These are phyloP conservation scores for Alauda arvensis DNA, from an alignment of 2,797 vertebrate genomes.

Conservation along the genomic window DNA sequence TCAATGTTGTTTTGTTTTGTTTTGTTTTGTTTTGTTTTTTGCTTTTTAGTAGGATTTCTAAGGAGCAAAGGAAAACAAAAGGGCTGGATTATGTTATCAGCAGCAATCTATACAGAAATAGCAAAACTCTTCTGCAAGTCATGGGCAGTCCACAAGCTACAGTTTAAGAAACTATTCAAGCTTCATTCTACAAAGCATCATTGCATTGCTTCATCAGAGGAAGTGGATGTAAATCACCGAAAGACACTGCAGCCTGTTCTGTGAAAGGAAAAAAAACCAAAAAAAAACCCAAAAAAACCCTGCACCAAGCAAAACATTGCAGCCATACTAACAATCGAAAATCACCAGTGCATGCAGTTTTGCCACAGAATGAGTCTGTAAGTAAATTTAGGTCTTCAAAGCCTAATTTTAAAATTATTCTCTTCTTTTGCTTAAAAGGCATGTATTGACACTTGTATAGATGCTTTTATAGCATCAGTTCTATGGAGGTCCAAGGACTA, in stretches of 20 bases:
- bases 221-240: neutral
- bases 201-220: neutral
- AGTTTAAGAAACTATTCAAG: neutral
- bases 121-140: neutral
- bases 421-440: neutral
- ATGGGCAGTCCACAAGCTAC: neutral
- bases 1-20: neutral
- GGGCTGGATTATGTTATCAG: neutral
- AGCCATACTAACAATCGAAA: neutral
- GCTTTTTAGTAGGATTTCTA: neutral
- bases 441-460: neutral
- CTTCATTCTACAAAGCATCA: neutral
- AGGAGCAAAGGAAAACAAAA: neutral
- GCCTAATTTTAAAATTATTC: neutral
- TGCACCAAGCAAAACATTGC: neutral
- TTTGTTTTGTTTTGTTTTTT: neutral
- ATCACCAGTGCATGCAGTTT: neutral
- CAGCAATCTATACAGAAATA: neutral
- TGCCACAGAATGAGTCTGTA: neutral
- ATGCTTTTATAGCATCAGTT: neutral
- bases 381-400: neutral
- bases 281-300: accelerated
- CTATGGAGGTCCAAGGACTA: neutral
- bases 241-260: neutral
- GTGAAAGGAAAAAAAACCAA: neutral